Conservation (phyloP, 2,113 vertebrate genomes). For the Lathamus discolor region DNA sequence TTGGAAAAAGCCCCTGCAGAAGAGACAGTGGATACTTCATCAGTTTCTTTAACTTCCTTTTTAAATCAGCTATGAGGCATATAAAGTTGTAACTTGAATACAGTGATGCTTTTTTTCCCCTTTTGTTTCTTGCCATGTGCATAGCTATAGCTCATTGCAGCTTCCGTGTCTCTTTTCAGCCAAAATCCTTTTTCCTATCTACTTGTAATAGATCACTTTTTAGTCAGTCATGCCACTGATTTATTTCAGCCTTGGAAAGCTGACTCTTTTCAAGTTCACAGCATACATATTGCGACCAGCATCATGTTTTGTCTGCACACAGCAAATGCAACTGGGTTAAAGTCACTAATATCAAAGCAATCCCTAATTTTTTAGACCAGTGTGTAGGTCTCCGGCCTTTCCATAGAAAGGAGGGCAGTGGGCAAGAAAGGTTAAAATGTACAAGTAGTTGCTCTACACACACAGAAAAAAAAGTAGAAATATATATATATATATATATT, state of each 20-base stretch:
- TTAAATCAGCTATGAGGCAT: not conserved
- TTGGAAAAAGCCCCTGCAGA: not conserved
- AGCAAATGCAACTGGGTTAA: not conserved
- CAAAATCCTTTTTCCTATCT: not conserved
- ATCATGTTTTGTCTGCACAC: not conserved
- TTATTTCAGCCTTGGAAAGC: not conserved
- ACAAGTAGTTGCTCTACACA: not conserved
- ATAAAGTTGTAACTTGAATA: not conserved
- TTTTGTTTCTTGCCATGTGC: not conserved
- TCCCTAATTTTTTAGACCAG: not conserved
- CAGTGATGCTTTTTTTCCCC: not conserved
- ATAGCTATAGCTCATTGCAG: not conserved
- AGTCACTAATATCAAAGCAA: not conserved
- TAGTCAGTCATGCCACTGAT: not conserved
- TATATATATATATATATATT: too few species aligned
- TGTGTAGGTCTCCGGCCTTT: not conserved
- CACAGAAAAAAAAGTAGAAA: not conserved
- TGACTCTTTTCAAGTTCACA: not conserved
- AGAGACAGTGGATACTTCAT: not conserved
- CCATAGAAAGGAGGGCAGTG: not conserved
- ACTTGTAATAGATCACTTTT: not conserved
- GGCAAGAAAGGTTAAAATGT: not conserved
- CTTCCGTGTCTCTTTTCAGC: not conserved
- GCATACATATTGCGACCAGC: accelerated
- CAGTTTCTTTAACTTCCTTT: not conserved